phyloP scores from a whole-genome alignment of 1,140 invertebrate species.

The Leptinotarsa texana region DNA sequence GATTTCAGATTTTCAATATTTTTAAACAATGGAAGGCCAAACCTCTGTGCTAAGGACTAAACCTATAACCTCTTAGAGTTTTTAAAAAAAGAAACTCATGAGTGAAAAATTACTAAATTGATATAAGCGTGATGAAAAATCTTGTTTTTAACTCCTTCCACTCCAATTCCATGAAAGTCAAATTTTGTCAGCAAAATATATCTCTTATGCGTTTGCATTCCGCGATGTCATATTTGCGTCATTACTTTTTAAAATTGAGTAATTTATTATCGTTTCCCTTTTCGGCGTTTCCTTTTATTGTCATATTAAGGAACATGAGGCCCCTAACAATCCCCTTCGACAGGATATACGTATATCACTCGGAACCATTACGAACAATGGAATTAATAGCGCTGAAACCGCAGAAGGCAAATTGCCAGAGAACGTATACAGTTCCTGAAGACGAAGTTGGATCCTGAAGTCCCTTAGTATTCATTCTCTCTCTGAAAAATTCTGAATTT shows the following conservation, averaged over 20 bases:
- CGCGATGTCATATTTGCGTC: constrained; percentile 24
- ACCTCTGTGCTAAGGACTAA: background rate
- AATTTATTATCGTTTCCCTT: constrained; percentile 27
- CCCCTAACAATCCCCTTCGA: constrained; percentile 15
- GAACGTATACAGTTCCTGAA: constrained; percentile 4
- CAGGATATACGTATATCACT: constrained; percentile 21
- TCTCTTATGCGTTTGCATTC: background rate
- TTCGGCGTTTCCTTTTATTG: constrained; percentile 22
- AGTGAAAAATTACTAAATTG: too few species aligned
- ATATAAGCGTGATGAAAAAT: too few species aligned
- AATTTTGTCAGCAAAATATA: background rate
- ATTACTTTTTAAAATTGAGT: constrained; percentile 30
- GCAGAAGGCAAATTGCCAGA: constrained; percentile 23
- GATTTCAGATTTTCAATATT: too few species aligned
- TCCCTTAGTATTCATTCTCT: too few species aligned
- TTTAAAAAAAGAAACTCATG: too few species aligned
- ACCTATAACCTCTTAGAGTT: background rate
- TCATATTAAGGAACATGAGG: constrained; percentile 25
- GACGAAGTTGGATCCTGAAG: background rate
- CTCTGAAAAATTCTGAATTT: too few species aligned
- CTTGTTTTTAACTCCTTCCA: too few species aligned
- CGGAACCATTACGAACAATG: constrained; percentile 22
- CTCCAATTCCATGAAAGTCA: too few species aligned
- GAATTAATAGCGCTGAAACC: constrained; percentile 30
- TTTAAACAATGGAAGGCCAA: background rate